phyloP scores from a whole-genome alignment of 2,797 vertebrate genomes.

The Zenarchopterus dispar region DNA sequence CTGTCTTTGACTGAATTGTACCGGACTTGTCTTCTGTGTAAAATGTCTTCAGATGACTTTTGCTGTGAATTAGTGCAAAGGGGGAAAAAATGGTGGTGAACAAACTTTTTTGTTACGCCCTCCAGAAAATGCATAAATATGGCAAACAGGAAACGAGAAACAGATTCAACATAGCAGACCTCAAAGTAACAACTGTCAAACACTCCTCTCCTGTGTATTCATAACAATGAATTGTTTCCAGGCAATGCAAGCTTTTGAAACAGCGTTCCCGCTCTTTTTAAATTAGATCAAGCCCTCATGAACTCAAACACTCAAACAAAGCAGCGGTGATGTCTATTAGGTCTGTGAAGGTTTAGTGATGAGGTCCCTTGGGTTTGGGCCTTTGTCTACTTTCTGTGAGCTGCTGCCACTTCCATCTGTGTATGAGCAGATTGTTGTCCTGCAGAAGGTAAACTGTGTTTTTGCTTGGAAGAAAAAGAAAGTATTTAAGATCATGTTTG shows the following conservation, averaged over 20 bases:
- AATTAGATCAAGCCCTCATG: background rate
- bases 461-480: conserved; percentile 19
- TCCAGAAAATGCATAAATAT: too few species aligned
- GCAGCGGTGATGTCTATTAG: background rate
- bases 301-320: background rate
- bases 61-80: too few species aligned
- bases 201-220: too few species aligned
- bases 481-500: conserved; percentile 35
- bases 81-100: too few species aligned
- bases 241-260: background rate
- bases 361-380: background rate
- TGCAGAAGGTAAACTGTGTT: conserved; percentile 30
- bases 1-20: too few species aligned
- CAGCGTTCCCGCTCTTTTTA: background rate
- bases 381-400: conserved; percentile 5
- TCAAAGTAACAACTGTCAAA: too few species aligned
- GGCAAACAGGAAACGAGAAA: too few species aligned
- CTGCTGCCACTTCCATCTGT: conserved; percentile 20
- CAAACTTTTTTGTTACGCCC: too few species aligned
- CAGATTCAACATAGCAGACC: too few species aligned
- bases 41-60: too few species aligned
- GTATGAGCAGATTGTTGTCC: conserved; percentile 33
- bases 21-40: too few species aligned
- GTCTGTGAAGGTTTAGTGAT: background rate
- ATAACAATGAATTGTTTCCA: too few species aligned